Percentiles rank a stretch among this genome's conserved stretches.
phyloP scores from a whole-genome alignment of 2,113 vertebrate species.

The Desmodus rotundus region DNA sequence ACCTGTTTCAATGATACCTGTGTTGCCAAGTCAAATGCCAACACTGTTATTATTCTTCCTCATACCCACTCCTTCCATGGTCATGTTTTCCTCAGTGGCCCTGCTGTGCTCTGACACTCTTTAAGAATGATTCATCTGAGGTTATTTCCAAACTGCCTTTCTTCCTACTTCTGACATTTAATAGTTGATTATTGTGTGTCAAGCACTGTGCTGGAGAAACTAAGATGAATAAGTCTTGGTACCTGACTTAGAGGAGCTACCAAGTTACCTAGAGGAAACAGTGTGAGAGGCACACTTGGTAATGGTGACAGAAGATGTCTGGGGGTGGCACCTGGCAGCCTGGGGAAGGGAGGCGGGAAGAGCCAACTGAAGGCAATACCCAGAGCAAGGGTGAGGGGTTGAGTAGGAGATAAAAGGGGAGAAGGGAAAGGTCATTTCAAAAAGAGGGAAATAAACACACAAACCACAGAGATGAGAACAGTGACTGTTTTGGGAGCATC shows the following conservation, averaged over 20 bases:
- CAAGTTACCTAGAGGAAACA: not conserved
- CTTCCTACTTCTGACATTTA: not conserved
- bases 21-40: not conserved
- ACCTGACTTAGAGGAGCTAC: not conserved
- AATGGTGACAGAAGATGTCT: not conserved
- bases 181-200: not conserved
- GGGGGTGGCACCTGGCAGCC: not conserved
- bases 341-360: not conserved
- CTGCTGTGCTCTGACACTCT: not conserved
- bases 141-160: not conserved
- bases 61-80: not conserved
- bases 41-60: not conserved
- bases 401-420: not conserved
- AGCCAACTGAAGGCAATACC: not conserved
- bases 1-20: not conserved
- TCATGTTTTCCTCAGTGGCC: not conserved
- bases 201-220: not conserved
- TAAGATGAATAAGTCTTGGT: not conserved
- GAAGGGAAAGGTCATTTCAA: not conserved
- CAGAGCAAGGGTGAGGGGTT: not conserved
- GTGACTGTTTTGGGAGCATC: not conserved
- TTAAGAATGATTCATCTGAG: not conserved
- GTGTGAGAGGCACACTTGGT: not conserved
- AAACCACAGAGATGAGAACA: not conserved
- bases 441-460: not conserved